phyloP scores from a whole-genome alignment of 2,888 invertebrate species.

The Bugula neritina region DNA sequence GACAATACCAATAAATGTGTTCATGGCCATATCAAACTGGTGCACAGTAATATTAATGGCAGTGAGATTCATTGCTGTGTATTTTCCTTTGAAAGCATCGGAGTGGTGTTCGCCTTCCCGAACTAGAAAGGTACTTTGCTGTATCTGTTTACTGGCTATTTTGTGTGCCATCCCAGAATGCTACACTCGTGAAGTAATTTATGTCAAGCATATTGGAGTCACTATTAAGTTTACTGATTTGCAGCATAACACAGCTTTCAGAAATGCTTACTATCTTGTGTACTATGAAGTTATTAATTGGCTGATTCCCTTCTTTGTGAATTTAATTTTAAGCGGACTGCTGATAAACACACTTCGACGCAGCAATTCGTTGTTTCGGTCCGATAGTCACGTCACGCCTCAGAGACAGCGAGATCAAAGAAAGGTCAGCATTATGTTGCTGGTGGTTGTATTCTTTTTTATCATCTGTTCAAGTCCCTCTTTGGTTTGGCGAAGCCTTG shows the following conservation, averaged over 20 bases:
- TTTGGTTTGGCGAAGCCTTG: neutral
- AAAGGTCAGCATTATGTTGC: neutral
- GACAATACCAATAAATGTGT: neutral
- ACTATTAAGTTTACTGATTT: neutral
- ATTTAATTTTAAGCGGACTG: neutral
- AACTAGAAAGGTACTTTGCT: neutral
- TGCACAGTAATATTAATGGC: neutral
- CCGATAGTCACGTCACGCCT: no score
- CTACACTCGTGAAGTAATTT: neutral
- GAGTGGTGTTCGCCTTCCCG: neutral
- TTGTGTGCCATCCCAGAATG: neutral
- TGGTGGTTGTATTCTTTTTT: neutral
- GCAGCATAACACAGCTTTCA: neutral
- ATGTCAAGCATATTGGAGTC: neutral
- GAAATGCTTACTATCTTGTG: neutral
- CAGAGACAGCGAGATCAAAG: neutral
- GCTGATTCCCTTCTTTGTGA: neutral
- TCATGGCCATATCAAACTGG: neutral
- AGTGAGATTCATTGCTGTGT: conserved; percentile 9
- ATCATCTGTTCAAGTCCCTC: neutral
- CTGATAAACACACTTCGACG: neutral
- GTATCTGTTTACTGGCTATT: neutral
- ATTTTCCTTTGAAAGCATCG: conserved; percentile 8
- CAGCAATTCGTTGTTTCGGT: neutral
- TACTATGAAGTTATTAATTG: neutral